phyloP scores from a whole-genome alignment of 1,140 invertebrate genomes.

The Globodera rostochiensis region DNA sequence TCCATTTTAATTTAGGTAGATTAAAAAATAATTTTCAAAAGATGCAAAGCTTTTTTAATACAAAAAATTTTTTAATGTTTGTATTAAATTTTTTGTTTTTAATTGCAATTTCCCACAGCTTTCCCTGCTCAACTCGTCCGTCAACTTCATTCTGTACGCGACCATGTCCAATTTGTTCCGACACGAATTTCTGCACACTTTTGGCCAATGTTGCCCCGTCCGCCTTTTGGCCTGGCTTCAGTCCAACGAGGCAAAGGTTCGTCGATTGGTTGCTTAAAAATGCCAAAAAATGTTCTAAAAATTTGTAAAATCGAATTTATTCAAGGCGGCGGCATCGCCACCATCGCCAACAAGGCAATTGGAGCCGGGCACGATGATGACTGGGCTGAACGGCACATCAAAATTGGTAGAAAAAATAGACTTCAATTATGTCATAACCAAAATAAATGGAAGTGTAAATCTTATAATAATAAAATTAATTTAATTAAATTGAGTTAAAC shows the following conservation, averaged over 20 bases:
- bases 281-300: background rate
- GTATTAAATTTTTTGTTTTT: background rate
- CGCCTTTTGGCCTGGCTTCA: constrained; percentile 4
- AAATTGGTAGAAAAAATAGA: constrained; percentile 3
- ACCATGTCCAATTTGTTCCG: constrained; percentile 66
- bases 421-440: background rate
- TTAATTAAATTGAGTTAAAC: background rate
- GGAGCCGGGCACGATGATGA: constrained; percentile 6
- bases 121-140: constrained; percentile 59
- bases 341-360: background rate
- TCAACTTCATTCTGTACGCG: constrained; percentile 70
- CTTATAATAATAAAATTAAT: background rate
- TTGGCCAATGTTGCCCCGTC: constrained; percentile 23
- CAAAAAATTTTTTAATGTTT: too few species aligned
- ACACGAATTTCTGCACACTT: constrained; percentile 45
- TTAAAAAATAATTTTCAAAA: too few species aligned
- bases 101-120: background rate
- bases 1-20: background rate
- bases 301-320: background rate
- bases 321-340: background rate
- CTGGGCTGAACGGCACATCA: background rate
- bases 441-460: background rate
- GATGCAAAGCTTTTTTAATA: too few species aligned
- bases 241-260: background rate
- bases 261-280: background rate